phyloP scores from a whole-genome alignment of 1,140 invertebrate species.

The Halesus radiatus region DNA sequence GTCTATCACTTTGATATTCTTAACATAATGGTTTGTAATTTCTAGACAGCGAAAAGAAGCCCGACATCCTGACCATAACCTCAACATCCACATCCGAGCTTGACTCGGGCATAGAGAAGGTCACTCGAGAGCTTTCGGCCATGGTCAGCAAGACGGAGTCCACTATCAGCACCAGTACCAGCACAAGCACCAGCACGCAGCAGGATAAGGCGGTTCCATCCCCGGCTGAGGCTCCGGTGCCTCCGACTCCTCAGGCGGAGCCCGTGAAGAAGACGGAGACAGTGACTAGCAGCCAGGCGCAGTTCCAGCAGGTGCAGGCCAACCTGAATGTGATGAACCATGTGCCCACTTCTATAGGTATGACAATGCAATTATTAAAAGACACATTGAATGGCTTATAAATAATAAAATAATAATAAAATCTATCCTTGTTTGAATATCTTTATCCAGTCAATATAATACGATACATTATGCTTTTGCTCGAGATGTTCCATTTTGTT shows the following conservation, averaged over 20 bases:
- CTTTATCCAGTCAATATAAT: no score
- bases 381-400: neutral
- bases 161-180: no score
- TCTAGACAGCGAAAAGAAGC: conserved; percentile 7
- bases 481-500: no score
- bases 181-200: neutral
- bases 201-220: conserved; percentile 20
- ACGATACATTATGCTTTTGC: no score
- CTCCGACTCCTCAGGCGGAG: conserved; percentile 37
- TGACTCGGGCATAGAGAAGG: conserved; percentile 13
- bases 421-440: no score
- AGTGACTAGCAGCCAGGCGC: conserved; percentile 37
- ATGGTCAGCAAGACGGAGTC: conserved; percentile 36
- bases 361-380: neutral
- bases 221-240: conserved; percentile 31
- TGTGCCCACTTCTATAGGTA: conserved; percentile 59
- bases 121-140: neutral
- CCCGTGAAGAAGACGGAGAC: conserved; percentile 41
- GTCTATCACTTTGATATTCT: no score
- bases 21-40: neutral
- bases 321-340: conserved; percentile 59
- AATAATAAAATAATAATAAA: no score
- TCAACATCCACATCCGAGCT: conserved; percentile 2
- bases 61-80: conserved; percentile 1
- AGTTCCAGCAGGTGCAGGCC: conserved; percentile 46